Conservation (phyloP, 2,888 invertebrate genomes). For the Archaeoteleia sp. region DNA sequence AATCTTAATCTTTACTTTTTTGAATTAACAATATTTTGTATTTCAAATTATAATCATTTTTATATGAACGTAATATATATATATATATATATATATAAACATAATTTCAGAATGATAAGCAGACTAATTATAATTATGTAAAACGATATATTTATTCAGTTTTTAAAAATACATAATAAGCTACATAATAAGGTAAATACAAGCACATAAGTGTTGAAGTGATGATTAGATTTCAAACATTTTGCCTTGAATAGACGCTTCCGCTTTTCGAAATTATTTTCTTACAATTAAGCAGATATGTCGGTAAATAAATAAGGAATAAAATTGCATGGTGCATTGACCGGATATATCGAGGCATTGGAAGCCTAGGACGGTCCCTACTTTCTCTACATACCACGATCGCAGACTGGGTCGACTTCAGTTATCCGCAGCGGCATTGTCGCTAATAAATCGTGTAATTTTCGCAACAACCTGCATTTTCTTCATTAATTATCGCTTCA, state of each 20-base stretch:
- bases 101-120: too few species aligned
- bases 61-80: too few species aligned
- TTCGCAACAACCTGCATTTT: slow-evolving; percentile 7
- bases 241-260: slow-evolving; percentile 18
- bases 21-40: too few species aligned
- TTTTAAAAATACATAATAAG: too few species aligned
- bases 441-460: slow-evolving; percentile 26
- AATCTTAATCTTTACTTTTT: too few species aligned
- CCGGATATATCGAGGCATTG: slow-evolving; percentile 31
- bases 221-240: slow-evolving; percentile 3
- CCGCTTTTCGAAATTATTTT: slow-evolving; percentile 19
- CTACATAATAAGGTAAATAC: not conserved
- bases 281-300: slow-evolving; percentile 17
- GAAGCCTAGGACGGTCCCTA: slow-evolving; percentile 51
- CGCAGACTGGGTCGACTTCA: slow-evolving; percentile 60
- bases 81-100: too few species aligned
- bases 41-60: too few species aligned
- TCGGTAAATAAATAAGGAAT: slow-evolving; percentile 16
- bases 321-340: slow-evolving; percentile 40
- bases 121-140: too few species aligned
- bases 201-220: not conserved
- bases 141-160: too few species aligned
- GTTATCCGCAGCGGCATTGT: slow-evolving; percentile 26
- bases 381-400: slow-evolving; percentile 65
- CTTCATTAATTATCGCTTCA: slow-evolving; percentile 4